A percentile compares a stretch with the other conserved stretches of the same genome.
Conservation (phyloP, 1,140 invertebrate genomes). For the Neodiprion fabricii region DNA sequence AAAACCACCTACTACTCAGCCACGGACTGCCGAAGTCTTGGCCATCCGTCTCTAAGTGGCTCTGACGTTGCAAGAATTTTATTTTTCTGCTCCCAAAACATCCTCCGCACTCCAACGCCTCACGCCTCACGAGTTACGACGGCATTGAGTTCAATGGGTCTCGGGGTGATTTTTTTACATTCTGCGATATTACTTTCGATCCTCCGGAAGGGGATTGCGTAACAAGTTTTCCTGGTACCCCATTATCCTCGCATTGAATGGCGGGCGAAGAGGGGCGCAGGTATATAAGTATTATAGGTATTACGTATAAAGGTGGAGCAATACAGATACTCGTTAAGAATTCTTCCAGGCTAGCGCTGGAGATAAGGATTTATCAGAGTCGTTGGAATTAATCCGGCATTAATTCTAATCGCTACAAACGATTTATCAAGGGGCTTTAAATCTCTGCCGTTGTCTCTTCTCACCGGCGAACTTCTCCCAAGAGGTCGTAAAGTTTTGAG, state of each 20-base stretch:
- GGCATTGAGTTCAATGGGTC: slow-evolving; percentile 44
- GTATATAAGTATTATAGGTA: too few relatives aligned
- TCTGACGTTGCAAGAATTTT: slow-evolving; percentile 54
- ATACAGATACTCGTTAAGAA: too few relatives aligned
- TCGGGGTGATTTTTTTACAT: slow-evolving; percentile 4
- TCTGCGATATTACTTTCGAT: not conserved
- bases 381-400: slow-evolving; percentile 4
- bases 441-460: too few relatives aligned
- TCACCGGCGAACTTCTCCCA: too few relatives aligned
- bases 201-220: not conserved
- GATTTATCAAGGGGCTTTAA: not conserved
- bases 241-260: too few relatives aligned
- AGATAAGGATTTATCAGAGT: slow-evolving; percentile 5
- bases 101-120: not conserved
- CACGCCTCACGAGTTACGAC: slow-evolving; percentile 34
- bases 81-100: slow-evolving; percentile 40
- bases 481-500: too few relatives aligned
- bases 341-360: too few relatives aligned
- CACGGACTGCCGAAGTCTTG: slow-evolving; percentile 12
- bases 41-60: slow-evolving; percentile 38
- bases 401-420: not conserved
- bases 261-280: too few relatives aligned
- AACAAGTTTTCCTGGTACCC: too few relatives aligned
- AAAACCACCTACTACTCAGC: slow-evolving; percentile 31
- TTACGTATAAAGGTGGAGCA: too few relatives aligned